Conservation (phyloP, 1,140 invertebrate genomes). For the Monomorium pharaonis region DNA sequence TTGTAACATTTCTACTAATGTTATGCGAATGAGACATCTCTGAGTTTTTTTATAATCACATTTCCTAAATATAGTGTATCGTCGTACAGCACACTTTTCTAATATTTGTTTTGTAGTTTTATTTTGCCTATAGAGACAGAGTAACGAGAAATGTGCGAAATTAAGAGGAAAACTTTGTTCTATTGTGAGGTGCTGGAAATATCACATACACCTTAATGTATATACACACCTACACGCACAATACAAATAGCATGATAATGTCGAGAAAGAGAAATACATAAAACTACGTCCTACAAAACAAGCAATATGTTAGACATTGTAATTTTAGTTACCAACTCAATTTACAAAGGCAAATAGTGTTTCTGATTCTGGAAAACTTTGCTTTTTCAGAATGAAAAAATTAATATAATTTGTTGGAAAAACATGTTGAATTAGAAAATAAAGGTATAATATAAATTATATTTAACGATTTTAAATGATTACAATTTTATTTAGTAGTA, state of each 20-base stretch:
- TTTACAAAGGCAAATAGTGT: not conserved
- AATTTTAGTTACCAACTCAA: slow-evolving; percentile 32
- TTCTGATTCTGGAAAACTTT: not conserved
- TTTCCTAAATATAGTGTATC: not conserved
- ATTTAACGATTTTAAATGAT: not conserved
- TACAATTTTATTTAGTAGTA: not conserved
- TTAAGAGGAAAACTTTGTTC: slow-evolving; percentile 35
- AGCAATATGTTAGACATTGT: slow-evolving; percentile 17
- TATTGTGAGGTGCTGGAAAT: not conserved
- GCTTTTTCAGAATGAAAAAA: not conserved
- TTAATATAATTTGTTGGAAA: not conserved
- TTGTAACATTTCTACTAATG: not conserved
- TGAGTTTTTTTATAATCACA: not conserved
- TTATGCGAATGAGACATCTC: not conserved
- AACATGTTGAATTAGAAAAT: not conserved
- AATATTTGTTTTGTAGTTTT: not conserved
- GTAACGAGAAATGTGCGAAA: not conserved
- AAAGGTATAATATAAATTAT: not conserved
- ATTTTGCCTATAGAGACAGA: slow-evolving; percentile 7
- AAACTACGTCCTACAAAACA: slow-evolving; percentile 19
- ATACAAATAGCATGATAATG: slow-evolving; percentile 31
- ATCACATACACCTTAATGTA: not conserved
- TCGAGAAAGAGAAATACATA: not conserved
- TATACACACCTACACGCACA: not conserved
- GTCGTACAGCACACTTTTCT: not conserved